A percentile compares a stretch with the other conserved stretches of the same genome.
Conservation (phyloP, 2,888 invertebrate genomes). For the Microctonus brassicae region DNA sequence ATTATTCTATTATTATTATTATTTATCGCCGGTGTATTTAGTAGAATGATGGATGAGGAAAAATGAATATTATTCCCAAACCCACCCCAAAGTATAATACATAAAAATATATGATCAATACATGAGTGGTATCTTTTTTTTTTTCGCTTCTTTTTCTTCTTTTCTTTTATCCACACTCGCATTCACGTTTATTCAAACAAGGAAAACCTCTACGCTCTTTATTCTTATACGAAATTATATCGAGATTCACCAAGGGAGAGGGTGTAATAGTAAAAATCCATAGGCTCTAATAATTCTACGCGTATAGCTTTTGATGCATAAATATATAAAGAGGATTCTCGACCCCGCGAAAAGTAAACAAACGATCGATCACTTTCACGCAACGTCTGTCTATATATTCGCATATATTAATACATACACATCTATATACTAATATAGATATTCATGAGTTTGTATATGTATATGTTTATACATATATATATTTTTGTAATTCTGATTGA, state of each 20-base stretch:
- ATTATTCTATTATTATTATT: too few relatives aligned
- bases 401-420: neutral
- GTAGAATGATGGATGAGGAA: constrained; percentile 46
- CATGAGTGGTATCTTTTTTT: constrained; percentile 32
- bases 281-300: constrained; percentile 15
- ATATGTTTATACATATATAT: constrained; percentile 7
- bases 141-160: constrained; percentile 36
- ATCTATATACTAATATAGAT: neutral
- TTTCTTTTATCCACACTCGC: neutral
- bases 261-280: constrained; percentile 17
- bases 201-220: constrained; percentile 27
- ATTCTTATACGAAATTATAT: constrained; percentile 9
- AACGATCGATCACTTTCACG: constrained; percentile 33
- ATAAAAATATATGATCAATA: constrained; percentile 43
- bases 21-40: constrained; percentile 35
- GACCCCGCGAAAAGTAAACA: constrained; percentile 25
- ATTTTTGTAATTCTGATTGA: constrained; percentile 30
- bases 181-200: constrained; percentile 24
- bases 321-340: neutral
- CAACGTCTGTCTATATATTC: neutral
- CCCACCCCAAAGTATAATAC: constrained; percentile 9
- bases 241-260: neutral
- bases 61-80: constrained; percentile 37
- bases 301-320: neutral
- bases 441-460: neutral